Evolutionary conservation across 2,113 vertebrate species (phyloP).

Genomic region (Myotis davidii): DNA sequence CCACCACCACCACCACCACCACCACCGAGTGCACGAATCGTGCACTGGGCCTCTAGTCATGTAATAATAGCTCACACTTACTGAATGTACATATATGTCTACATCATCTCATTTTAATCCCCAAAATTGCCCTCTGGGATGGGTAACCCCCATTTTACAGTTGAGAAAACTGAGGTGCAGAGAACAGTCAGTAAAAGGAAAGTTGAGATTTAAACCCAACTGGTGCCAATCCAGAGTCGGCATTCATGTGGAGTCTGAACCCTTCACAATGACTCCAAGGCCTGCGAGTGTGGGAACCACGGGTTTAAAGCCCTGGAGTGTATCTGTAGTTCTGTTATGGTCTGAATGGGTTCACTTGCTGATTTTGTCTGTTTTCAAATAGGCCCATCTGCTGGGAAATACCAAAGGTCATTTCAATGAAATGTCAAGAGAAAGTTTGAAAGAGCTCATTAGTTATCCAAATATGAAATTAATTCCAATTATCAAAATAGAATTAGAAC

Average conservation of each 20-base stretch:
- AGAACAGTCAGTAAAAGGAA: background rate
- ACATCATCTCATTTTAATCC: background rate
- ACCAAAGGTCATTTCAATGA: background rate
- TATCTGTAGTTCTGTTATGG: background rate
- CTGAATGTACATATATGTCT: background rate
- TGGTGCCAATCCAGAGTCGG: background rate
- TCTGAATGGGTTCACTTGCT: background rate
- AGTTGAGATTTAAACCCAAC: background rate
- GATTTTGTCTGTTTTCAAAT: background rate
- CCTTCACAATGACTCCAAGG: background rate
- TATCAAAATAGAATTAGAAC: background rate
- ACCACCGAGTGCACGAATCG: no score
- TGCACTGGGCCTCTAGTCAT: no score
- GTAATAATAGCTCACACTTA: background rate
- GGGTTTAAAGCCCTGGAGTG: background rate
- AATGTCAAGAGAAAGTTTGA: background rate
- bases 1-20: no score
- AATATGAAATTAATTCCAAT: constrained; percentile 35
- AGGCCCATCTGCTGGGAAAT: background rate
- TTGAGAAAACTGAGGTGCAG: background rate
- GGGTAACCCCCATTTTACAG: background rate
- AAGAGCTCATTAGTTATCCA: constrained; percentile 11
- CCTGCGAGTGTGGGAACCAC: background rate
- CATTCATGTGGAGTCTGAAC: background rate
- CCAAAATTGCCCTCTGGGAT: background rate